phyloP scores from a whole-genome alignment of 2,888 invertebrate genomes.

The Andrena praecox region DNA sequence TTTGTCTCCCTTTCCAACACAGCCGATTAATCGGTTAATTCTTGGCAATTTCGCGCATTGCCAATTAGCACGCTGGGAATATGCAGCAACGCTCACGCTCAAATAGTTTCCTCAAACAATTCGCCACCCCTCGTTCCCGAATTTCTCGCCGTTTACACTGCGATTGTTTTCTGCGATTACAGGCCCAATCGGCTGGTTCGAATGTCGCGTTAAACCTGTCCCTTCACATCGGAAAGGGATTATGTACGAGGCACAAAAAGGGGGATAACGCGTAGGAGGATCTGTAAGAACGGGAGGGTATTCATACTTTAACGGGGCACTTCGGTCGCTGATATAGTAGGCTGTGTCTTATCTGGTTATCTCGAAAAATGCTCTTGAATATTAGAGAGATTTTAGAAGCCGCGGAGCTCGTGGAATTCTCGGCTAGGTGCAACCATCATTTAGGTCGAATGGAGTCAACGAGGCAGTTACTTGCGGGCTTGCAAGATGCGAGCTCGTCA shows the following conservation, averaged over 20 bases:
- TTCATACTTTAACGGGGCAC: slow-evolving; percentile 34
- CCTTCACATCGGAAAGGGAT: neutral
- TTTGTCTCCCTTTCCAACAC: slow-evolving; percentile 58
- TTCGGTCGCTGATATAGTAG: slow-evolving; percentile 40
- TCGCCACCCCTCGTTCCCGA: neutral
- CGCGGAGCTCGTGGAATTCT: slow-evolving; percentile 5
- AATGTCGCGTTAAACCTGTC: neutral
- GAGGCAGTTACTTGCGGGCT: slow-evolving; percentile 35
- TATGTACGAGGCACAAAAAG: neutral
- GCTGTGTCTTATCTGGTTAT: slow-evolving; percentile 68
- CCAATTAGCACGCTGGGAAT: slow-evolving; percentile 46
- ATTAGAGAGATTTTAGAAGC: slow-evolving; percentile 35
- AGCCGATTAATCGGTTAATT: slow-evolving; percentile 71
- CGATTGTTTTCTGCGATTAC: neutral
- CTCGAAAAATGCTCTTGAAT: slow-evolving; percentile 57
- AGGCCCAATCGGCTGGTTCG: neutral
- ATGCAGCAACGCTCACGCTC: neutral
- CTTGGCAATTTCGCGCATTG: slow-evolving; percentile 58
- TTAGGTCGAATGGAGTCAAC: slow-evolving; percentile 37
- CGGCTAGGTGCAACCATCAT: neutral
- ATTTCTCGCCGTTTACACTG: neutral
- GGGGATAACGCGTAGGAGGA: neutral
- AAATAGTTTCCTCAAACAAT: slow-evolving; percentile 13
- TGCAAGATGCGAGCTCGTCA: slow-evolving; percentile 16
- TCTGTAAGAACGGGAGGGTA: neutral